These are phyloP conservation scores for Clostera curtula DNA, from an alignment of 2,888 invertebrate species.

Conservation along the genomic window DNA sequence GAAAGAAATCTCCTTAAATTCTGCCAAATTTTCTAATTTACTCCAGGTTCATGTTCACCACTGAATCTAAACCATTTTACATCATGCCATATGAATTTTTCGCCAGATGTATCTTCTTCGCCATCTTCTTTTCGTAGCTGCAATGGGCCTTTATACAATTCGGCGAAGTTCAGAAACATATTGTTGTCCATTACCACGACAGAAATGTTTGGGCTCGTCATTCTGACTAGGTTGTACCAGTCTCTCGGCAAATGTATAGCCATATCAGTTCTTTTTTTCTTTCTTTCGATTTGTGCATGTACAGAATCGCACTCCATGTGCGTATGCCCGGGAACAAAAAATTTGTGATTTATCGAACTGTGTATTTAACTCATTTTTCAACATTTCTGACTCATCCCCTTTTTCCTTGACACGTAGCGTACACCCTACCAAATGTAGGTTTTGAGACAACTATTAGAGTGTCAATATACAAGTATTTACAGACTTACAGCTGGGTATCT, in stretches of 20 bases:
- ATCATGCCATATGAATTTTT: constrained; percentile 8
- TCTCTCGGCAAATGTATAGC: constrained; percentile 6
- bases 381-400: too few species aligned
- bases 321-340: neutral
- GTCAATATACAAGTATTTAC: too few species aligned
- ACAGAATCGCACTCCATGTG: neutral
- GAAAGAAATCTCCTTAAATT: constrained; percentile 7
- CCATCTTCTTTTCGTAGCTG: constrained; percentile 8
- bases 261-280: constrained; percentile 4
- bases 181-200: constrained; percentile 4
- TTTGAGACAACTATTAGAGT: too few species aligned
- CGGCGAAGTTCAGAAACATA: constrained; percentile 3
- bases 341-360: neutral
- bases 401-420: too few species aligned
- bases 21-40: constrained; percentile 4
- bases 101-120: constrained; percentile 8
- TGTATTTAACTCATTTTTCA: too few species aligned
- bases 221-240: constrained; percentile 6
- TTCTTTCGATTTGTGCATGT: constrained; percentile 1
- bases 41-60: constrained; percentile 6
- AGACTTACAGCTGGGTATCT: too few species aligned
- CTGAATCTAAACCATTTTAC: constrained; percentile 8
- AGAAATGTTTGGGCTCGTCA: constrained; percentile 5
- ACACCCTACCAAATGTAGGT: too few species aligned
- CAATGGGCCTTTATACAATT: constrained; percentile 8